Conservation (phyloP, 2,888 invertebrate species). For the Nineta flava region DNA sequence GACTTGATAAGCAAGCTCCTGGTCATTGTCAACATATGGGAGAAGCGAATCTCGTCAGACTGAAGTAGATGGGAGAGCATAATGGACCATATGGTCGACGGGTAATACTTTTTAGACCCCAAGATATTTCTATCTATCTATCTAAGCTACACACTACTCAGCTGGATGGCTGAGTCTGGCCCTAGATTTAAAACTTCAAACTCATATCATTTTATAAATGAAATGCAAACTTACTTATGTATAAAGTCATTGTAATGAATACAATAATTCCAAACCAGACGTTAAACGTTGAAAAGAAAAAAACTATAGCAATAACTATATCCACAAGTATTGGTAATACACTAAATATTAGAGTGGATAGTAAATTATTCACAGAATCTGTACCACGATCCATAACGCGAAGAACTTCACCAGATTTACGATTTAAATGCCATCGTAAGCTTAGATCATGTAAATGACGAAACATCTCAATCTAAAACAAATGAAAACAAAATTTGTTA, state of each 20-base stretch:
- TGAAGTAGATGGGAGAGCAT: no score
- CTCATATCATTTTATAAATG: no score
- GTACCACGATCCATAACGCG: constrained; percentile 96
- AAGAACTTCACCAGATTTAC: constrained; percentile 95
- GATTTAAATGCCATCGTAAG: constrained; percentile 82
- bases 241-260: constrained; percentile 81
- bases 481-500: no score
- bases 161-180: no score
- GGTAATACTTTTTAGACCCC: no score
- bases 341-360: constrained; percentile 84
- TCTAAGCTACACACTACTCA: no score
- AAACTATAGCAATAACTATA: constrained; percentile 79
- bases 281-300: constrained; percentile 77
- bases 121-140: no score
- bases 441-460: constrained; percentile 81
- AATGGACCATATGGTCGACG: no score
- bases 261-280: constrained; percentile 92
- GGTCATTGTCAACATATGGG: no score
- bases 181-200: no score
- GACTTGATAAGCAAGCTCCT: no score
- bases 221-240: constrained; percentile 78
- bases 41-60: no score
- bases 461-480: constrained; percentile 57
- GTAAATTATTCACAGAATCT: constrained; percentile 84
- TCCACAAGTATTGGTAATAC: constrained; percentile 88